phyloP scores from a whole-genome alignment of 1,140 invertebrate species.

The Drosophila takahashii region DNA sequence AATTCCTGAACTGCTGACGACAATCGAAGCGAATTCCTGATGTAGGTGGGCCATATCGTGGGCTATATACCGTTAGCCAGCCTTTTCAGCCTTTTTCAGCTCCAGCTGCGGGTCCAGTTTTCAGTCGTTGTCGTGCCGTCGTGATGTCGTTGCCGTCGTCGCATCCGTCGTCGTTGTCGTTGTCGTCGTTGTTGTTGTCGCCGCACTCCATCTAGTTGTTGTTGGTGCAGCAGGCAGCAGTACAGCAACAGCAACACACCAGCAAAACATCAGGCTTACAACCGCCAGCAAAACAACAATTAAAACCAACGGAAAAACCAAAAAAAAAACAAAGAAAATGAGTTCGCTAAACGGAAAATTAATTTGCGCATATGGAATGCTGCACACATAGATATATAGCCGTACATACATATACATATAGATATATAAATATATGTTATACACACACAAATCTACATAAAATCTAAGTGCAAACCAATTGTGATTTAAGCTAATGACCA shows the following conservation, averaged over 20 bases:
- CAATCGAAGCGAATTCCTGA: constrained; percentile 48
- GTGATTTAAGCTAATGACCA: constrained; percentile 71
- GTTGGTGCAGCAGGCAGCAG: constrained; percentile 33
- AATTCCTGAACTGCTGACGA: constrained; percentile 60
- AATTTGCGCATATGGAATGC: constrained; percentile 75
- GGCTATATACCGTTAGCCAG: constrained; percentile 21
- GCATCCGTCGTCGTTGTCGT: constrained; percentile 76
- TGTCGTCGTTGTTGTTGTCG: constrained; percentile 46
- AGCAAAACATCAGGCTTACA: constrained; percentile 31
- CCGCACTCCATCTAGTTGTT: constrained; percentile 52
- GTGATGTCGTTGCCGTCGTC: constrained; percentile 82
- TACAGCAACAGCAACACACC: constrained; percentile 22
- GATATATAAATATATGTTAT: constrained; percentile 55
- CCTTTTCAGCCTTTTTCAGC: constrained; percentile 20
- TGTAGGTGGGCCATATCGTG: constrained; percentile 56
- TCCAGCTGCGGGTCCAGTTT: constrained; percentile 65
- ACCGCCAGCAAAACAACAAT: constrained; percentile 36
- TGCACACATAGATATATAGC: constrained; percentile 44
- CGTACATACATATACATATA: constrained; percentile 31
- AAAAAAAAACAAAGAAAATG: constrained; percentile 27
- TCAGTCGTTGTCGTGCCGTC: constrained; percentile 84
- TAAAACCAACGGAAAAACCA: constrained; percentile 14
- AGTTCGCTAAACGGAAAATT: constrained; percentile 26
- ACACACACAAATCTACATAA: constrained; percentile 62
- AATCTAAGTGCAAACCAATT: constrained; percentile 67